These are phyloP conservation scores for Leptinotarsa texana DNA, from an alignment of 1,140 invertebrate genomes.

Conservation along the genomic window DNA sequence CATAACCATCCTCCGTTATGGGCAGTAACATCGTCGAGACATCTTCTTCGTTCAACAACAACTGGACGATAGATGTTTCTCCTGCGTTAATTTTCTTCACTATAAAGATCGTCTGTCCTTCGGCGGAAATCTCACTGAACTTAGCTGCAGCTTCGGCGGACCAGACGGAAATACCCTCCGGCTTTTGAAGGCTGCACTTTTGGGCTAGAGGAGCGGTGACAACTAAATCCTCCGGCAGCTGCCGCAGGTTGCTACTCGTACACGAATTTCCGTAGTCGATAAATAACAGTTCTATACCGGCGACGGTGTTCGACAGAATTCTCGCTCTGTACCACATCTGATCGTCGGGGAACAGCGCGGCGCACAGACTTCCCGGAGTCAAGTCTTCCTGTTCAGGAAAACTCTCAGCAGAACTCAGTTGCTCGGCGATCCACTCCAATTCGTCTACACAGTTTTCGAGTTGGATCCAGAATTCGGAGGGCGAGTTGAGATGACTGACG, in stretches of 20 bases:
- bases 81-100: slow-evolving; percentile 66
- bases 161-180: slow-evolving; percentile 65
- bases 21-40: slow-evolving; percentile 62
- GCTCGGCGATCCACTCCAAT: slow-evolving; percentile 65
- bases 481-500: slow-evolving; percentile 69
- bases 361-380: slow-evolving; percentile 65
- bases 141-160: slow-evolving; percentile 65
- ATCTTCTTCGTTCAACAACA: slow-evolving; percentile 65
- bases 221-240: slow-evolving; percentile 67
- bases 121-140: slow-evolving; percentile 66
- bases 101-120: slow-evolving; percentile 68
- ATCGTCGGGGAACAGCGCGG: slow-evolving; percentile 71
- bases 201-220: slow-evolving; percentile 64
- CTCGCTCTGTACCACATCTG: slow-evolving; percentile 72
- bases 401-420: slow-evolving; percentile 59
- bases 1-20: slow-evolving; percentile 48
- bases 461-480: slow-evolving; percentile 73
- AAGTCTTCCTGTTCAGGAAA: slow-evolving; percentile 59
- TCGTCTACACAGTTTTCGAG: slow-evolving; percentile 64
- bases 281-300: slow-evolving; percentile 66
- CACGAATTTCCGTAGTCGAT: slow-evolving; percentile 77
- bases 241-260: slow-evolving; percentile 61
- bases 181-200: slow-evolving; percentile 66
- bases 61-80: slow-evolving; percentile 67
- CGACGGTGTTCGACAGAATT: slow-evolving; percentile 64